A percentile compares a stretch with the other conserved stretches of the same genome.
These are phyloP conservation scores for Polymixis flavicincta DNA, from an alignment of 2,888 invertebrate genomes.

Conservation along the genomic window DNA sequence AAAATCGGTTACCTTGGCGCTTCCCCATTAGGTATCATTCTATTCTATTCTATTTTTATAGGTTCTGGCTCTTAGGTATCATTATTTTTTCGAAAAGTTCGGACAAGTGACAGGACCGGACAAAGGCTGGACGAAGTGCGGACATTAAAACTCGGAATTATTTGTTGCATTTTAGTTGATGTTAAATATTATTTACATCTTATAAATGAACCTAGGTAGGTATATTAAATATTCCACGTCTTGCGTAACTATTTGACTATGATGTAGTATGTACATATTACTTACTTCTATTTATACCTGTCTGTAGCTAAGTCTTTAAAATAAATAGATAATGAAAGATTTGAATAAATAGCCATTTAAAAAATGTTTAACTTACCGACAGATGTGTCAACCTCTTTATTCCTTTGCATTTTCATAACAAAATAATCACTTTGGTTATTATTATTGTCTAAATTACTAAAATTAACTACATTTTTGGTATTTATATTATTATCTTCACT, in stretches of 20 bases:
- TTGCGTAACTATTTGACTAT: neutral
- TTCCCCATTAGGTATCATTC: too few species aligned
- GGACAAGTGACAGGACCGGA: too few species aligned
- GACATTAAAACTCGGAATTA: too few species aligned
- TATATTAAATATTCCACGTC: too few species aligned
- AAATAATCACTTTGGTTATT: constrained; percentile 72
- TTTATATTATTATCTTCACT: constrained; percentile 63
- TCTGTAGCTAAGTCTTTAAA: too few species aligned
- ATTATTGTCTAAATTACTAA: constrained; percentile 55
- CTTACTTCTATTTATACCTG: neutral
- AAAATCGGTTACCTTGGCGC: too few species aligned
- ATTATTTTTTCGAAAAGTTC: too few species aligned
- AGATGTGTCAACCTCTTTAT: constrained; percentile 45
- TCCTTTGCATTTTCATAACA: constrained; percentile 32
- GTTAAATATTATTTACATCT: neutral
- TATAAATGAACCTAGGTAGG: too few species aligned
- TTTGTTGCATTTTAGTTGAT: neutral
- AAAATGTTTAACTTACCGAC: constrained; percentile 45
- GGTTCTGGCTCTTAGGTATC: too few species aligned
- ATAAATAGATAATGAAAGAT: neutral
- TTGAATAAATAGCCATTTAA: neutral
- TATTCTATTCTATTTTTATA: too few species aligned
- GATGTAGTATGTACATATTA: too few species aligned
- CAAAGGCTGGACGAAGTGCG: too few species aligned
- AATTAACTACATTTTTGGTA: constrained; percentile 71